Evolutionary conservation across 53 echinoderm and acorn worm genomes (phyloP), one percentile per base, ranked within the genome.

Genomic region (Holothuria scabra): DNA sequence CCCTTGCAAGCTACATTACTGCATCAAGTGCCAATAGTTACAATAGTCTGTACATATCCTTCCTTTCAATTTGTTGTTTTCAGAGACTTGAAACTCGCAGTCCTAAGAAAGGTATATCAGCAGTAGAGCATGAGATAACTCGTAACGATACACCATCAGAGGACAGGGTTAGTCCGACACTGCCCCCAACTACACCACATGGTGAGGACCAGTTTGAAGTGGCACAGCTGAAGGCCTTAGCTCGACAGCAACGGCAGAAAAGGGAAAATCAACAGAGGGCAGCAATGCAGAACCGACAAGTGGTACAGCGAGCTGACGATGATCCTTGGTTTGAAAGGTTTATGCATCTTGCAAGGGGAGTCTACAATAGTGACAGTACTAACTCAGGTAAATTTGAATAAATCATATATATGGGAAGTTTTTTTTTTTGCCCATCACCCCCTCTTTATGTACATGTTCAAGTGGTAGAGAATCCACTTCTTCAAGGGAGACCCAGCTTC

Each of bases 301-400:
- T 64, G 18, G 76, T 76, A 26, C 85, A 85, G 48, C 84, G 88
- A 57, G 81, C 88, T 32, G 83, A 89, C 32, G 76, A 76, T 31
- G 93, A 93, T 58, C 90, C 84, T 21, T 97, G 97, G 97, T 97
- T 94, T 79, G 84, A 86, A 11, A 83, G 97, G 23, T 97, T 94
- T 66, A 88, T 94, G 79, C 97, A 97, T 60, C 87, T 97, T 7
- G 97, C 94, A 19, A 92, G 90, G 59, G 97, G 94, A 49, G 78
- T 97, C 49, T 97, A 97, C 64, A 97, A 90, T 55, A 84, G 84
- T 44, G 97, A 97, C 76, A 92, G 94, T 59, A 90, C 94, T 12
- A 92, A 92, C 35, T 90, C 89, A 29, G 97, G 97, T 97, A 76
- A 46, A 2, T 52, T 18, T 52, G 16, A 1, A 18, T 18, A 16